Percentiles rank a stretch among this genome's conserved stretches.
Evolutionary conservation across 1,140 invertebrate species (phyloP).

Genomic region (Ephestia elutella): DNA sequence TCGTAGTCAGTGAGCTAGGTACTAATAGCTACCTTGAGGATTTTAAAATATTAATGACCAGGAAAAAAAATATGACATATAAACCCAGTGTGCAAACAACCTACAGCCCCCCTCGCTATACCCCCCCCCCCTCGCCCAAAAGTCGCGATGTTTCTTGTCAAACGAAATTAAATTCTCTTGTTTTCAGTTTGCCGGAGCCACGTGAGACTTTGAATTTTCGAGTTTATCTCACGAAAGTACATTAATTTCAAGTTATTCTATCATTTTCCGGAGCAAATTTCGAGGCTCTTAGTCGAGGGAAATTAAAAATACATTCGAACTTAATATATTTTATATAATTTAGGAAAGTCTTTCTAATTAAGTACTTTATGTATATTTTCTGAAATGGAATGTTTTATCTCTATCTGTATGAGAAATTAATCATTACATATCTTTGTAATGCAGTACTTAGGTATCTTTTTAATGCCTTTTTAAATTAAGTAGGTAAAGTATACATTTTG

Average conservation of each 20-base stretch:
- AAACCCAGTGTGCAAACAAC: not conserved
- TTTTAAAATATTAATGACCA: too few species aligned
- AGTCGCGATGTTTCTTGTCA: not conserved
- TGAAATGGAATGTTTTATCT: too few species aligned
- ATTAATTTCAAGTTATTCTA: constrained; percentile 4
- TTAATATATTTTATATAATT: too few species aligned
- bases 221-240: not conserved
- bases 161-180: constrained; percentile 2
- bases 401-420: too few species aligned
- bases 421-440: too few species aligned
- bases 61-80: not conserved
- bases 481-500: too few species aligned
- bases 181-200: not conserved
- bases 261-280: constrained; percentile 1
- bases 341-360: too few species aligned
- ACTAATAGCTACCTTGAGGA: too few species aligned
- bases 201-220: not conserved
- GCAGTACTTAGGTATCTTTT: too few species aligned
- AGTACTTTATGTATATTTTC: too few species aligned
- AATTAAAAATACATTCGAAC: not conserved
- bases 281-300: not conserved
- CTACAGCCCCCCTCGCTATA: not conserved
- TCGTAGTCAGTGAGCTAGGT: too few species aligned
- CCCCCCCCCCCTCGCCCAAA: not conserved
- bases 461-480: too few species aligned